Evolutionary conservation across 1,140 invertebrate species (phyloP).

Genomic region (Camponotus pennsylvanicus): DNA sequence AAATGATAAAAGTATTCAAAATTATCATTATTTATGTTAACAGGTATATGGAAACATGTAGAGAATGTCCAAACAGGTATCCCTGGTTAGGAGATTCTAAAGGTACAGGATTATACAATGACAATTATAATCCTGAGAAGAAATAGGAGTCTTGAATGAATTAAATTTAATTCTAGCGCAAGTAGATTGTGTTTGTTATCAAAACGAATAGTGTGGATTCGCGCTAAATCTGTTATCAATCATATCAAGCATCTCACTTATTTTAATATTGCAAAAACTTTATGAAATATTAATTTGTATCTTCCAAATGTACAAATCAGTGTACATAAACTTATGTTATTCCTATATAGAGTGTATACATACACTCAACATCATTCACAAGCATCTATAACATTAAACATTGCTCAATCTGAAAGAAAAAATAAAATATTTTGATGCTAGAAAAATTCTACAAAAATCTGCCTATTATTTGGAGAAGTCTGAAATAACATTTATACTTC

Average conservation of each 20-base stretch:
- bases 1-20: not conserved
- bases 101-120: conserved; percentile 92
- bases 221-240: conserved; percentile 34
- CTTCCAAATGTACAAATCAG: conserved; percentile 7
- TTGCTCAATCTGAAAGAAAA: conserved; percentile 20
- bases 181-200: conserved; percentile 60
- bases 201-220: conserved; percentile 42
- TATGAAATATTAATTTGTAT: conserved; percentile 34
- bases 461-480: not conserved
- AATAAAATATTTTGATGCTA: conserved; percentile 49
- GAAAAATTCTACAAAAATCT: conserved; percentile 4
- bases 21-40: conserved; percentile 62
- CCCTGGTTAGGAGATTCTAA: conserved; percentile 95
- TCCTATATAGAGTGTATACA: conserved; percentile 2
- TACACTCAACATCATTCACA: conserved; percentile 17
- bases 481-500: not conserved
- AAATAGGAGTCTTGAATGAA: conserved; percentile 70
- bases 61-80: conserved; percentile 94
- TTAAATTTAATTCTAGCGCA: conserved; percentile 63
- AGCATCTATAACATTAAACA: conserved; percentile 29
- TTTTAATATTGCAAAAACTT: conserved; percentile 9
- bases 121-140: conserved; percentile 93
- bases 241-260: conserved; percentile 9
- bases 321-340: conserved; percentile 24
- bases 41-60: conserved; percentile 95